Evolutionary conservation across 2,888 invertebrate species (phyloP), one percentile per base, ranked within the genome.

Genomic region (Hoplodrina blanda): DNA sequence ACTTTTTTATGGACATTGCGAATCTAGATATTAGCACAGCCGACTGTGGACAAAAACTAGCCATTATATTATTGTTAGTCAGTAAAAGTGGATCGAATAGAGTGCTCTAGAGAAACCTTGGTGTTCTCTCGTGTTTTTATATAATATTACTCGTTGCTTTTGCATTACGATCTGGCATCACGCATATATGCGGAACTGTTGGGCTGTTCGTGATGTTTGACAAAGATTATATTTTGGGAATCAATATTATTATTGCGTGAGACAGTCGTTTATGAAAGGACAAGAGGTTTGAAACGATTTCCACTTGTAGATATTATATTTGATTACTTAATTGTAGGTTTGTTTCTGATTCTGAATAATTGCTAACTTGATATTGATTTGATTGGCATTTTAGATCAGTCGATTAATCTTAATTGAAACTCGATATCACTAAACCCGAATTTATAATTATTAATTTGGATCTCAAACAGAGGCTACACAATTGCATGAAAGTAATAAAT

Each of bases 1-100:
- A 72, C 64, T 66, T 75, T 83, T 79, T 77, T 66, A 71, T 71
- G 74, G 65, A 78, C 62, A 77, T 85, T 84, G 75, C 76, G 72
- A 76, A 77, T 85, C 84, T 85, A 83, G 82, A 82, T 79, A 74
- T 84, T 82, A 80, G 83, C 76, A 77, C 80, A 80, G 81, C 68
- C 64, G 68, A 59, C 76, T 78, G 80, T 61, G 62, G 68, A 83
- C 85, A 86, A 88, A 89, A 88, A 90, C 77, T 80, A 59, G 67
- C 71, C 80, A 83, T 84, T 84, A 85, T 83, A 85, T 82, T 84
- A 84, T 87, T 86, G 83, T 83, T 74, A 79, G 73, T 74, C 78
- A 80, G 87, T 83, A 91, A 91, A 91, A 89, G 88, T 91, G 81
- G 87, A 87, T 84, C 86, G 85, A 87, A 87, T 87, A 77, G 74